Evolutionary conservation across 2,113 vertebrate genomes (phyloP), one percentile per base, ranked within the genome.

Genomic region (Antechinus flavipes): DNA sequence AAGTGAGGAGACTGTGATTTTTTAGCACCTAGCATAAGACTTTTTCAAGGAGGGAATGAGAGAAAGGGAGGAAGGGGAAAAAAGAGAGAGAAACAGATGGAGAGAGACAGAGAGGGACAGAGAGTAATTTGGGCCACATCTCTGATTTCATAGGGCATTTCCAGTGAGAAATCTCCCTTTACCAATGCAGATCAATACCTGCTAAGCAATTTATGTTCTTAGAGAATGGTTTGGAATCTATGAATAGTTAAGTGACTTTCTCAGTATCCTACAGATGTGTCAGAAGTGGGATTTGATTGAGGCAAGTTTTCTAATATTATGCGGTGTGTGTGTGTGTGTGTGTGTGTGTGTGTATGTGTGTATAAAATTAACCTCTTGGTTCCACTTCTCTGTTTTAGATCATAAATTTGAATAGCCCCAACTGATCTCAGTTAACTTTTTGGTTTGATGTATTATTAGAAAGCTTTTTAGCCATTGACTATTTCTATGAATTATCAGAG

Each of bases 401-500:
- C 50, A 90, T 46, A 91, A 90, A n/a, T 91, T 68, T 26, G 26
- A 93, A 50, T 94, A 90, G 30, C 22, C 0, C 50, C n/a, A n/a
- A 54, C 90, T 94, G 27, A 93, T 95, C 94, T 92, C 91, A 90
- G 54, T 93, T 55, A 24, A 27, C 24, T 35, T 0, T 58, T 76
- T 35, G 89, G 1, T 30, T 30, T 58, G 8, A 49, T 46, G 25
- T 58, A 26, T 35, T 68, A 89, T 22, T 92, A 54, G 91, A 92
- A 96, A 90, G 56, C 90, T 68, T 58, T 47, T 54, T 94, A 53
- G 91, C 91, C 53, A 26, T 91, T 91, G 95, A 91, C 30, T 54
- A 22, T 95, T 96, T 95, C 91, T 90, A 90, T 95, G 93, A 54
- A 95, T 97, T n/a, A 52, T 91, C 46, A 56, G 47, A 76, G 68